Evolutionary conservation across 1,140 invertebrate species (phyloP).

Genomic region (Drepana arcuata): DNA sequence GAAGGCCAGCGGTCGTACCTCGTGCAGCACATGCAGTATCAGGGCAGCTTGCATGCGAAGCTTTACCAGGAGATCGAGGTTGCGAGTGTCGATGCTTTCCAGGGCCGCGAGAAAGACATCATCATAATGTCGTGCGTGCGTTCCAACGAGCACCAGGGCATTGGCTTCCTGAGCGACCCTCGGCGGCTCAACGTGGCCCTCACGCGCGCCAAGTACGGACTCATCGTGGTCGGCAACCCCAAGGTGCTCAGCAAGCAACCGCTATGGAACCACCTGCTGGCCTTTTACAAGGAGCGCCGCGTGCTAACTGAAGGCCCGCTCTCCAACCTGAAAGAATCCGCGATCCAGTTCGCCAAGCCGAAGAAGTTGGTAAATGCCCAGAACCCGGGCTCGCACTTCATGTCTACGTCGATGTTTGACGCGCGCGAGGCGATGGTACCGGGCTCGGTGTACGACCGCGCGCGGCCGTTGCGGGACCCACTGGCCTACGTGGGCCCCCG

Average conservation of each 20-base stretch:
- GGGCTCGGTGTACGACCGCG: constrained; percentile 75
- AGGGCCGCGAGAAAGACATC: constrained; percentile 98
- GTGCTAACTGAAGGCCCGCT: constrained; percentile 98
- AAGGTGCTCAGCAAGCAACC: constrained; percentile 98
- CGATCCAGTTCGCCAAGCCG: constrained; percentile 98
- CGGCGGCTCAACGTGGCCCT: constrained; percentile 97
- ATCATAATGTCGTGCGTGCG: constrained; percentile 99
- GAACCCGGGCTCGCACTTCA: constrained; percentile 97
- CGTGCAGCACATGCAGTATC: constrained; percentile 99
- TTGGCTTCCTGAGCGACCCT: constrained; percentile 98
- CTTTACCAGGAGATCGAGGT: constrained; percentile 99
- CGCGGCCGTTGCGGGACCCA: constrained; percentile 80
- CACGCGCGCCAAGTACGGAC: constrained; percentile 97
- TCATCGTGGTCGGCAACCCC: constrained; percentile 99
- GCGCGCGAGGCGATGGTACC: constrained; percentile 92
- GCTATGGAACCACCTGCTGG: constrained; percentile 98
- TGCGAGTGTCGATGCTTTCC: constrained; percentile 99
- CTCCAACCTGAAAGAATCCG: constrained; percentile 96
- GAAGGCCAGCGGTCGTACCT: constrained; percentile 99
- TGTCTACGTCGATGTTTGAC: constrained; percentile 96
- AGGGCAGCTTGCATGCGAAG: constrained; percentile 96
- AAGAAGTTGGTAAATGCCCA: constrained; percentile 94
- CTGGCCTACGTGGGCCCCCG: constrained; percentile 94
- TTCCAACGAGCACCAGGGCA: constrained; percentile 92
- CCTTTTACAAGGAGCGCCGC: constrained; percentile 98